A percentile compares a stretch with the other conserved stretches of the same genome.
Conservation (phyloP, 2,113 vertebrate species). For the Arothron firmamentum region DNA sequence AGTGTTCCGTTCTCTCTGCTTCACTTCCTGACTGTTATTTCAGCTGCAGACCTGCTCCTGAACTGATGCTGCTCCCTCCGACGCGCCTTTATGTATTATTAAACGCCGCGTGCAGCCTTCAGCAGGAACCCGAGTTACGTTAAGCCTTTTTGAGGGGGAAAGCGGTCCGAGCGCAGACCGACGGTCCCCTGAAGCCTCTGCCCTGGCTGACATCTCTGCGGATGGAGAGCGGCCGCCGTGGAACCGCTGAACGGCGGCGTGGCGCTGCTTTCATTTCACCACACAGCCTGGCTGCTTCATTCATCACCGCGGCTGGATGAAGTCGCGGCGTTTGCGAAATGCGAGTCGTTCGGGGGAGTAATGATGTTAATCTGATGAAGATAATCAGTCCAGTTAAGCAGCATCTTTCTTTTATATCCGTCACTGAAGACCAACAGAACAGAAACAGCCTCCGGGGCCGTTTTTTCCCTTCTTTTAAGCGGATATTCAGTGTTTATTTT, state of each 20-base stretch:
- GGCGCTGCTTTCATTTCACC: slow-evolving; percentile 1
- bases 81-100: slow-evolving; percentile 63
- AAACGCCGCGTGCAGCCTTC: slow-evolving; percentile 56
- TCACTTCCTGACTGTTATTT: slow-evolving; percentile 67
- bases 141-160: slow-evolving; percentile 34
- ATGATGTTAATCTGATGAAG: slow-evolving; percentile 2
- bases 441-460: slow-evolving; percentile 18
- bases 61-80: slow-evolving; percentile 29
- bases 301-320: slow-evolving; percentile 2
- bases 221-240: neutral
- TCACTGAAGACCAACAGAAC: slow-evolving; percentile 16
- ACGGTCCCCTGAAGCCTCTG: too few relatives aligned
- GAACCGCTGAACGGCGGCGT: too few relatives aligned
- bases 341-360: slow-evolving; percentile 5
- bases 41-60: slow-evolving; percentile 48
- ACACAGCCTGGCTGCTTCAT: slow-evolving; percentile 8
- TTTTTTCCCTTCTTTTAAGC: slow-evolving; percentile 8
- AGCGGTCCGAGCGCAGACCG: too few relatives aligned
- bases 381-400: slow-evolving; percentile 11
- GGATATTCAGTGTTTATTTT: slow-evolving; percentile 19
- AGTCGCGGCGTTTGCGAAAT: neutral
- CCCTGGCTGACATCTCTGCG: neutral
- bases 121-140: slow-evolving; percentile 26
- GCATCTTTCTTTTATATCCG: slow-evolving; percentile 6
- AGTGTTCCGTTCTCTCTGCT: slow-evolving; percentile 69